phyloP scores from a whole-genome alignment of 1,140 invertebrate species.

The Agrilus planipennis region DNA sequence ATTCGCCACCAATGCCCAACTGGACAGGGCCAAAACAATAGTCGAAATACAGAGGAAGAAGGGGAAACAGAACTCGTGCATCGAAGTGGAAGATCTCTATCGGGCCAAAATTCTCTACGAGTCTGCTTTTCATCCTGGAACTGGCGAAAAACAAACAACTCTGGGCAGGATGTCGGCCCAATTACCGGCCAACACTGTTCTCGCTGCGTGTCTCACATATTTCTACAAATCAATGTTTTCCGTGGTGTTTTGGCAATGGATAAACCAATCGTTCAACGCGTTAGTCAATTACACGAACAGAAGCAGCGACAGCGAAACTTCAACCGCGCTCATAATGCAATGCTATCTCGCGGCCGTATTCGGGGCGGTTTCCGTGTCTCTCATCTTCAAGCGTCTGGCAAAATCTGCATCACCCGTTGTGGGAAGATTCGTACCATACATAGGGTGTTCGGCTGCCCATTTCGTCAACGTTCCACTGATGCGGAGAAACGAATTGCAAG shows the following conservation, averaged over 20 bases:
- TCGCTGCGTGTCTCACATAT: conserved; percentile 74
- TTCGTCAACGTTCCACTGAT: conserved; percentile 89
- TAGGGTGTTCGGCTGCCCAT: conserved; percentile 81
- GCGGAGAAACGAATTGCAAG: no score
- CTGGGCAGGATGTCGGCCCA: conserved; percentile 83
- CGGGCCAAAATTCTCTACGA: conserved; percentile 70
- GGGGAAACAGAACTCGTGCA: no score
- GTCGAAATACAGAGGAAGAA: conserved; percentile 64
- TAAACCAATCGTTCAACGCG: conserved; percentile 75
- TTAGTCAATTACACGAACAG: conserved; percentile 87
- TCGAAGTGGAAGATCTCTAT: conserved; percentile 58
- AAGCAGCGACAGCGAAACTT: conserved; percentile 67
- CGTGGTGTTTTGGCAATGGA: conserved; percentile 37
- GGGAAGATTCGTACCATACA: conserved; percentile 70
- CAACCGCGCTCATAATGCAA: no score
- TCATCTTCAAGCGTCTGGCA: conserved; percentile 38
- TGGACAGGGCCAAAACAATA: conserved; percentile 65
- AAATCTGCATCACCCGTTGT: conserved; percentile 56
- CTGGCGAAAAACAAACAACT: conserved; percentile 68
- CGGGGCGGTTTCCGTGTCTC: conserved; percentile 36
- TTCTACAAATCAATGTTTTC: conserved; percentile 67
- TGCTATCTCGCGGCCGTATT: no score
- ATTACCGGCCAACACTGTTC: conserved; percentile 88
- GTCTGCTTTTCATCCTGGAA: conserved; percentile 77
- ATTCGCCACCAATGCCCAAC: conserved; percentile 49